Conservation (phyloP, 2,113 vertebrate species). For the Scalopus aquaticus region DNA sequence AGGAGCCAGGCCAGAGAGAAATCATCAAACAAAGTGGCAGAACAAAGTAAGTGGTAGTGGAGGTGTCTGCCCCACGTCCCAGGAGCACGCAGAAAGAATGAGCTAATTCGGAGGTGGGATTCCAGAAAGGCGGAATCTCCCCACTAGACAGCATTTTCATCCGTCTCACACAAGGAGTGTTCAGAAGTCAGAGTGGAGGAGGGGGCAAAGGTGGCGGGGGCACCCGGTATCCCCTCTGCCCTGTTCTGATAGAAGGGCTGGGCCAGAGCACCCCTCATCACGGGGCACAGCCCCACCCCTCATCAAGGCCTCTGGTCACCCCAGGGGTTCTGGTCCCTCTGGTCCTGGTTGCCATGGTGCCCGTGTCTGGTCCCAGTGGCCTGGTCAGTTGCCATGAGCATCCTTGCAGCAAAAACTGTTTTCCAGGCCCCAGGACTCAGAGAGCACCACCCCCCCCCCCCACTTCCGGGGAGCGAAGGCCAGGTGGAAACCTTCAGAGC, state of each 20-base stretch:
- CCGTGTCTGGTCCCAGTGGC: not conserved
- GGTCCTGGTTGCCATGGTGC: not conserved
- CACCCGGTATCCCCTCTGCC: not conserved
- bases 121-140: not conserved
- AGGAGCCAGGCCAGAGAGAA: not conserved
- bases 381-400: not conserved
- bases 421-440: not conserved
- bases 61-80: not conserved
- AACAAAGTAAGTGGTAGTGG: not conserved
- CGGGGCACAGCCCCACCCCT: too few relatives aligned
- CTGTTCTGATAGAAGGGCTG: not conserved
- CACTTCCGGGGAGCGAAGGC: not conserved
- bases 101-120: not conserved
- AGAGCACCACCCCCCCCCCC: not conserved
- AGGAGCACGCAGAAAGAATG: too few relatives aligned
- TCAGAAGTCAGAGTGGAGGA: not conserved
- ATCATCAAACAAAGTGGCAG: not conserved
- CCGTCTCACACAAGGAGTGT: not conserved
- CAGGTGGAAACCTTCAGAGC: not conserved
- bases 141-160: not conserved
- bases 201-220: rapidly evolving
- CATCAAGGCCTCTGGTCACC: not conserved
- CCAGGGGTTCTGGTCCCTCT: not conserved
- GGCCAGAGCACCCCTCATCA: not conserved
- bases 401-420: not conserved